Evolutionary conservation across 2,797 vertebrate species (phyloP).

Genomic region (Rhinoraja longicauda): DNA sequence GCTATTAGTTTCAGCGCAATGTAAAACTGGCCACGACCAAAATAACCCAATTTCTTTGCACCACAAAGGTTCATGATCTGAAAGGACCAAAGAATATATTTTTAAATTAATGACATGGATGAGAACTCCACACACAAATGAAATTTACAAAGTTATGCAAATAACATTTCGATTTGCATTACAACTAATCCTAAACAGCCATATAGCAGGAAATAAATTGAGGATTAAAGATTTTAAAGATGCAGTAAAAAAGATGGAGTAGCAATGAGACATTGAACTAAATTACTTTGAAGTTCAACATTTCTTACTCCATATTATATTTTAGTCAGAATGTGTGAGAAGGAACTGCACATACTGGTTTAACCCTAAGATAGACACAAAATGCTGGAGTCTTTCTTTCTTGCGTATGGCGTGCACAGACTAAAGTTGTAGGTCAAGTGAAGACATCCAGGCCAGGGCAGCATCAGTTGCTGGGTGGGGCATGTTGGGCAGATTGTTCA

Average conservation of each 20-base stretch:
- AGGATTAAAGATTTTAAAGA: conserved; percentile 35
- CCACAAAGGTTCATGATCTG: conserved; percentile 89
- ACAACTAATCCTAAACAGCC: not conserved
- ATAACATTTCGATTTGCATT: not conserved
- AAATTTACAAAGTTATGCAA: not conserved
- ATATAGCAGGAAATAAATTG: conserved; percentile 42
- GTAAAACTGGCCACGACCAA: conserved; percentile 82
- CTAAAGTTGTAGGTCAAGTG: no score
- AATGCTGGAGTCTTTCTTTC: no score
- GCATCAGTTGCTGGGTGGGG: no score
- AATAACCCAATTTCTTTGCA: conserved; percentile 82
- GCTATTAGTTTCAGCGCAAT: conserved; percentile 87
- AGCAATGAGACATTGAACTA: not conserved
- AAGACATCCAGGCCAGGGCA: no score
- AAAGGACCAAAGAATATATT: conserved; percentile 32
- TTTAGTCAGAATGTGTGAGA: no score
- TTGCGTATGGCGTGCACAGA: no score
- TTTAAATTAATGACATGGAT: not conserved
- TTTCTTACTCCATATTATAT: conserved; percentile 39
- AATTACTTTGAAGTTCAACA: not conserved
- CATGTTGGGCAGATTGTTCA: no score
- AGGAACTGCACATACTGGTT: no score
- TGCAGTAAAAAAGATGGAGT: conserved; percentile 39
- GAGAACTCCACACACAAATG: not conserved
- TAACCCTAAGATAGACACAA: no score